Percentiles rank a stretch among this genome's conserved stretches.
Conservation (phyloP, 2,797 vertebrate genomes). For the Nyctibius grandis region DNA sequence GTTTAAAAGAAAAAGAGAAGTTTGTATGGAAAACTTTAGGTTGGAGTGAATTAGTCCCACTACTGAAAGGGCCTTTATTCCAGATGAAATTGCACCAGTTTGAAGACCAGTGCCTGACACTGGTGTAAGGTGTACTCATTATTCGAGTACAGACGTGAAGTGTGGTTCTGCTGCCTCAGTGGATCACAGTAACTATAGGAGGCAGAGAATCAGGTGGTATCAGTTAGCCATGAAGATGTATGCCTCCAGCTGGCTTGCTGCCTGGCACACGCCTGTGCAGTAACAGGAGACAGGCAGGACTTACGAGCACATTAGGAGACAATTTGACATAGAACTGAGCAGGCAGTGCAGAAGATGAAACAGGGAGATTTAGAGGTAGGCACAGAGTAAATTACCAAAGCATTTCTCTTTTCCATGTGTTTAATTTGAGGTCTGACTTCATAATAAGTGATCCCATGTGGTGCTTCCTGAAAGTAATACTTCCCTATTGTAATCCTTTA, state of each 20-base stretch:
- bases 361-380: slow-evolving; percentile 40
- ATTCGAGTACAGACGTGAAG: neutral
- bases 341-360: slow-evolving; percentile 36
- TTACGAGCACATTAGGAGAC: neutral
- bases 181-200: slow-evolving; percentile 2
- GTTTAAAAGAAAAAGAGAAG: neutral
- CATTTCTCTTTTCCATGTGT: slow-evolving; percentile 52
- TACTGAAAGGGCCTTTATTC: neutral
- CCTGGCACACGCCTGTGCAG: slow-evolving; percentile 49
- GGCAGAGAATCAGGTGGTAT: slow-evolving; percentile 23
- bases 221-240: neutral
- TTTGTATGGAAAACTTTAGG: neutral
- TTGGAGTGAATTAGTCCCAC: neutral
- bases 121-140: neutral
- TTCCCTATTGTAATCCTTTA: slow-evolving; percentile 35
- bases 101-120: neutral
- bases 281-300: slow-evolving; percentile 55
- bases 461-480: slow-evolving; percentile 6
- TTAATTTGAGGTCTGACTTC: slow-evolving; percentile 51
- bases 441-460: slow-evolving; percentile 57
- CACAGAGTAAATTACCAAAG: slow-evolving; percentile 56
- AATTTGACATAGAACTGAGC: neutral
- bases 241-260: slow-evolving; percentile 42
- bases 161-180: neutral
- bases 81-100: neutral